Conservation (phyloP, 2,797 vertebrate species). For the Phoebastria nigripes region DNA sequence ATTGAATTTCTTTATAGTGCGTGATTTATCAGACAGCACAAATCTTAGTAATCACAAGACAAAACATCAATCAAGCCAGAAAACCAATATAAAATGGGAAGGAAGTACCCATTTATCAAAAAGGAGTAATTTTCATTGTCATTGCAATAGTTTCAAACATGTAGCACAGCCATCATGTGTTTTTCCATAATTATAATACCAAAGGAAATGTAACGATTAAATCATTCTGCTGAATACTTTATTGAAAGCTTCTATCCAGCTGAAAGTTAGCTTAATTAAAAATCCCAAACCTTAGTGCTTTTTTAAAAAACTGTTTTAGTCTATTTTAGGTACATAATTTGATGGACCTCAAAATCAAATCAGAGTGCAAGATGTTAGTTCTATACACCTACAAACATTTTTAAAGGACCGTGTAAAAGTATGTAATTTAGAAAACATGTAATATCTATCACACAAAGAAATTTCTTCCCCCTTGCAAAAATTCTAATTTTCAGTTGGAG, state of each 20-base stretch:
- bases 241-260: background rate
- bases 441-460: background rate
- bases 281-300: background rate
- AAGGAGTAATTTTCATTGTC: slow-evolving; percentile 19
- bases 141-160: slow-evolving; percentile 50
- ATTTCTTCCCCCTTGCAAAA: background rate
- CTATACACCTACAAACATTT: background rate
- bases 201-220: slow-evolving; percentile 41
- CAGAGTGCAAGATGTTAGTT: background rate
- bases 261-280: slow-evolving; percentile 3
- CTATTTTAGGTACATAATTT: background rate
- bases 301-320: background rate
- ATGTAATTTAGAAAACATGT: background rate
- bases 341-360: background rate
- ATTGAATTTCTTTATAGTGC: slow-evolving; percentile 53
- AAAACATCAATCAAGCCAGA: slow-evolving; percentile 53
- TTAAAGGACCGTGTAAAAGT: background rate
- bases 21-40: slow-evolving; percentile 57
- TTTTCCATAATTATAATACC: slow-evolving; percentile 44
- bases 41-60: slow-evolving; percentile 53
- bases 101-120: slow-evolving; percentile 51
- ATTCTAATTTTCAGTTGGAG: background rate
- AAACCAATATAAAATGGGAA: slow-evolving; percentile 57
- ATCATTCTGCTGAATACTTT: slow-evolving; percentile 3
- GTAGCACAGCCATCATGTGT: slow-evolving; percentile 3